phyloP scores from a whole-genome alignment of 2,888 invertebrate species.

The Drosophila recens region DNA sequence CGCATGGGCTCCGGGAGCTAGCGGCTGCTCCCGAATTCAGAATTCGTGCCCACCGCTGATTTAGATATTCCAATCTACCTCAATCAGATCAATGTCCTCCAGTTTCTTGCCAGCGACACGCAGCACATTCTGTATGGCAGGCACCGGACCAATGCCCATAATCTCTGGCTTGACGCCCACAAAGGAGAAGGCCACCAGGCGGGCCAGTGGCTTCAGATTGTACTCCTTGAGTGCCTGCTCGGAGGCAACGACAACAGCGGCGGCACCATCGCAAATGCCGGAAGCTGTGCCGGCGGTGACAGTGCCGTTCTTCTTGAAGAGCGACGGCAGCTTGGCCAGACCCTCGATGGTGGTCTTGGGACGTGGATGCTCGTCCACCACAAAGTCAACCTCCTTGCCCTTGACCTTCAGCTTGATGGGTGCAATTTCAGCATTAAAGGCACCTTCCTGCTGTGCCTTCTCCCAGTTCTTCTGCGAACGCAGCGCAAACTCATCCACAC shows the following conservation, averaged over 20 bases:
- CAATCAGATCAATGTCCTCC: conserved; percentile 95
- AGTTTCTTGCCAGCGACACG: conserved; percentile 91
- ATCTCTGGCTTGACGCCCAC: conserved; percentile 98
- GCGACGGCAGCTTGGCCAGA: conserved; percentile 93
- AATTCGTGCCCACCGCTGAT: too few relatives aligned
- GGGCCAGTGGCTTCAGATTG: conserved; percentile 94
- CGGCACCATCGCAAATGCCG: conserved; percentile 99
- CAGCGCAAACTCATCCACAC: conserved; percentile 94
- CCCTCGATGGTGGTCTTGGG: conserved; percentile 94
- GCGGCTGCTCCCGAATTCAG: too few relatives aligned
- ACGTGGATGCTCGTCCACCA: conserved; percentile 91
- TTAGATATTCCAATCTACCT: conserved; percentile 87
- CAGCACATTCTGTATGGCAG: conserved; percentile 95
- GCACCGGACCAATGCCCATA: conserved; percentile 99
- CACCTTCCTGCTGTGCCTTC: conserved; percentile 93
- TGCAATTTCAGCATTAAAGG: conserved; percentile 95
- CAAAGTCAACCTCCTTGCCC: conserved; percentile 92
- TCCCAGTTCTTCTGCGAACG: conserved; percentile 95
- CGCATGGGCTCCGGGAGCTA: too few relatives aligned
- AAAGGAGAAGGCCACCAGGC: conserved; percentile 95
- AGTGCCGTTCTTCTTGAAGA: conserved; percentile 97
- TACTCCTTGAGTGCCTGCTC: conserved; percentile 94
- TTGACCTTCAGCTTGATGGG: conserved; percentile 94
- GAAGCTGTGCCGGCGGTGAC: conserved; percentile 98
- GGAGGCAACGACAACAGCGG: conserved; percentile 94